These are phyloP conservation scores for Eupeodes corollae DNA, from an alignment of 1,140 invertebrate genomes.

Conservation along the genomic window DNA sequence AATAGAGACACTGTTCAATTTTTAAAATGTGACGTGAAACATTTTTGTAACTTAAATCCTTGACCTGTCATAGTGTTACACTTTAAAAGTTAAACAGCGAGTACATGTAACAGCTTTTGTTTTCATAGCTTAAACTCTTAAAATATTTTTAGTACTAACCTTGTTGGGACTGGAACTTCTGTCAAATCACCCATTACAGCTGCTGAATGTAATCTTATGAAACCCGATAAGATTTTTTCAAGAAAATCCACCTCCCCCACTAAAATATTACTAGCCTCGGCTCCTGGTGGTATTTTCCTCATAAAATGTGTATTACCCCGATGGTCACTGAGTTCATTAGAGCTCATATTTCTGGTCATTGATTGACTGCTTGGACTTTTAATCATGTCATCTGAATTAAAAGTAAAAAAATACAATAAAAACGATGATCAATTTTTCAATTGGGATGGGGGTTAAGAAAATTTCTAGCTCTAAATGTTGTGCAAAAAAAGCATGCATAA, in stretches of 20 bases:
- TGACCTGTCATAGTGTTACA: too few species aligned
- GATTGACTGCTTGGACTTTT: conserved; percentile 68
- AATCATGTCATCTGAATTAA: conserved; percentile 46
- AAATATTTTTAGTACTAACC: conserved; percentile 13
- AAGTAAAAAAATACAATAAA: neutral
- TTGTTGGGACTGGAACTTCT: conserved; percentile 92
- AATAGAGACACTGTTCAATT: too few species aligned
- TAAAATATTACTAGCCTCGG: conserved; percentile 94
- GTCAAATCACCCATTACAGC: conserved; percentile 89
- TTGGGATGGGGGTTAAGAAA: too few species aligned
- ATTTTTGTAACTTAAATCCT: too few species aligned
- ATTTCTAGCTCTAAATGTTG: too few species aligned
- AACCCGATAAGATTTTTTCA: conserved; percentile 79
- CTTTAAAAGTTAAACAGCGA: too few species aligned
- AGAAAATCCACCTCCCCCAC: conserved; percentile 97
- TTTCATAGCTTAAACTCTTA: neutral
- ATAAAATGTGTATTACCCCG: conserved; percentile 87
- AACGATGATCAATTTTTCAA: too few species aligned
- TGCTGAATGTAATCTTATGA: conserved; percentile 82
- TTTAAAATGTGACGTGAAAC: too few species aligned
- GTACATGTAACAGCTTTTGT: too few species aligned
- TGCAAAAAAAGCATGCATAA: too few species aligned
- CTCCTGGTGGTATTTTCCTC: conserved; percentile 92
- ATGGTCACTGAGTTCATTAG: conserved; percentile 55
- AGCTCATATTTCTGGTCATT: conserved; percentile 66